phyloP scores from a whole-genome alignment of 1,140 invertebrate genomes.

The Idris sp. region DNA sequence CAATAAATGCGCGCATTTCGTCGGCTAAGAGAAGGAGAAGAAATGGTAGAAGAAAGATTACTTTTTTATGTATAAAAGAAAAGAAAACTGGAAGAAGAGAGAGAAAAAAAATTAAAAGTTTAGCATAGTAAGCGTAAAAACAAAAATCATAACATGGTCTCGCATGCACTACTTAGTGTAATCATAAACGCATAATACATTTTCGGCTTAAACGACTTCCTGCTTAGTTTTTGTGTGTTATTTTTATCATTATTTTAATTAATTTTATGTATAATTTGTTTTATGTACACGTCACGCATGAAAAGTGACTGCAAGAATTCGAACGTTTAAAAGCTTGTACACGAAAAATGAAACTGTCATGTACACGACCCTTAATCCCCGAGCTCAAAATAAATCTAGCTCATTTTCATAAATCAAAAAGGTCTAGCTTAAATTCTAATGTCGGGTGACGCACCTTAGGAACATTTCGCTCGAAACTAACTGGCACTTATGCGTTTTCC shows the following conservation, averaged over 20 bases:
- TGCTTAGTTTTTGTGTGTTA: slow-evolving; percentile 8
- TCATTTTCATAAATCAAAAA: slow-evolving; percentile 29
- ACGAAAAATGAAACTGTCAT: slow-evolving; percentile 17
- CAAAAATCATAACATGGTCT: slow-evolving; percentile 36
- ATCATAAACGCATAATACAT: slow-evolving; percentile 49
- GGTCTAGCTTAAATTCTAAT: slow-evolving; percentile 43
- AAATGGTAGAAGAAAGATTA: slow-evolving; percentile 52
- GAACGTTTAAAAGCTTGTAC: slow-evolving; percentile 11
- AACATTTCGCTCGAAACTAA: slow-evolving; percentile 56
- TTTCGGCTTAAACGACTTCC: slow-evolving; percentile 43
- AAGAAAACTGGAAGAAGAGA: slow-evolving; percentile 12
- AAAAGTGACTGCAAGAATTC: slow-evolving; percentile 36
- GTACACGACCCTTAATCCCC: not conserved
- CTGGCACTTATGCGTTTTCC: slow-evolving; percentile 33
- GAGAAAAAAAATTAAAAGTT: slow-evolving; percentile 20
- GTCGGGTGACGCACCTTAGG: slow-evolving; percentile 49
- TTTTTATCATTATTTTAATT: not conserved
- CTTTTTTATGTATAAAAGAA: too few relatives aligned
- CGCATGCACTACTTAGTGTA: slow-evolving; percentile 36
- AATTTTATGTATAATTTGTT: slow-evolving; percentile 10
- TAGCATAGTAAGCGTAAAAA: slow-evolving; percentile 34
- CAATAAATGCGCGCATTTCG: slow-evolving; percentile 51
- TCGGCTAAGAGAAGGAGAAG: slow-evolving; percentile 65
- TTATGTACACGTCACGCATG: slow-evolving; percentile 45
- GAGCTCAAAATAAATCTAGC: slow-evolving; percentile 42